Evolutionary conservation across 2,797 vertebrate species (phyloP), one percentile per base, ranked within the genome.

Genomic region (Miichthys miiuy): DNA sequence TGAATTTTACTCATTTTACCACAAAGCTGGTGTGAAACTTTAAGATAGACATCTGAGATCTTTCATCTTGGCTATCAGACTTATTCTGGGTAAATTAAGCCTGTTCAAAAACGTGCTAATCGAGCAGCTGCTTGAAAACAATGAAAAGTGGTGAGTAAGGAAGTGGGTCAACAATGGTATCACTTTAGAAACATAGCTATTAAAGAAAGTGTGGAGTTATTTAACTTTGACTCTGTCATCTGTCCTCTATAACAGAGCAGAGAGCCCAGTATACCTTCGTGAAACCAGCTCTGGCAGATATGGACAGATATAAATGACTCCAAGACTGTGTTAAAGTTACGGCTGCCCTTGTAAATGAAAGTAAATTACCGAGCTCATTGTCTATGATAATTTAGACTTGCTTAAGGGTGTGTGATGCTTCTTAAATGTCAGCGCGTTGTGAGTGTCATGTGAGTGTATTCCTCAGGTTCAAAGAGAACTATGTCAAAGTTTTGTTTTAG

Each of bases 401-500:
- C 23, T 44, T 12, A 2, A 4, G 16, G 25, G 17, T 20, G 1
- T 51, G 23, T 18, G 60, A 54, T 41, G 48, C 61, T 13, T 48
- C 62, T 41, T 14, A 58, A 76, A 54, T 7, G 8, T 4, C 67
- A 51, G 34, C 1, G 12, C 13, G n/a, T n/a, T n/a, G n/a, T n/a
- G n/a, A n/a, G n/a, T n/a, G n/a, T n/a, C n/a, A 2, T 12, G 25
- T 46, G 11, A 4, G 30, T 30, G 41, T 51, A 1, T 47, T 52
- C n/a, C 62, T 41, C 8, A 4, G 7, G 4, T 6, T 14, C 10
- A 44, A 16, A 11, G 20, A 18, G 13, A 9, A 10, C 3, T 1
- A 1, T 0, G 63, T 81, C 82, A 87, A 76, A 69, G 54, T 85
- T 81, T 78, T 30, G 30, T 10, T 78, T 78, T 51, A 58, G 68